Base-by-base conservation (phyloP, 2,113 vertebrate genomes). In the Actenoides lindsayi region DNA sequence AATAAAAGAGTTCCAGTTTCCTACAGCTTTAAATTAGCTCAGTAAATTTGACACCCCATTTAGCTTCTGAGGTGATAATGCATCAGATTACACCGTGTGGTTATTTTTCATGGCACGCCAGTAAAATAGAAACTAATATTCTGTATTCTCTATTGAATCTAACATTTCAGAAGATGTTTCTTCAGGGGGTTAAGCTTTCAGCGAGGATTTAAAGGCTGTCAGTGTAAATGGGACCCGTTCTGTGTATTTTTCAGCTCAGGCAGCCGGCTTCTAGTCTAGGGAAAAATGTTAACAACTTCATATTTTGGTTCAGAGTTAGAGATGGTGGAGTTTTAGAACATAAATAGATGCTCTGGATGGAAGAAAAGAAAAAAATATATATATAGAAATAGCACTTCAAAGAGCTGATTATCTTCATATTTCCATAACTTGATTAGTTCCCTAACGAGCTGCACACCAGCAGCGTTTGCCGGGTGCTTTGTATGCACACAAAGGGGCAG, bases 91-190 rank as follows among this genome's bases (percentile, higher is more conserved):
- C 64, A 56, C 46, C 5, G 6, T 41, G 35, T 48, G 64, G 48
- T 54, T 78, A 39, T 93, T 96, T 95, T 87, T 88, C 0, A 0
- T 64, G 65, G 67, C 33, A 7, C 51, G 79, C 62, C 63, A 91
- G 78, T 95, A 77, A 92, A 88, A 77, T 7, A 88, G 62, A 81
- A 89, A 77, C 31, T 68, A 75, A 84, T 91, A 77, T 89, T 94
- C 44, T 90, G 1, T 53, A 28, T 8, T 91, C 51, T 53, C 51
- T 28, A 28, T 53, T 53, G 51, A 28, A 53, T 53, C 51, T 53
- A 53, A 53, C 50, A 18, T 87, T 89, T 84, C 80, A 75, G 83
- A 77, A 89, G 39, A 18, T 87, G 31, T 92, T 90, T 90, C 62
- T 75, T 53, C 64, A 62, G 65, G 86, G 37, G 23, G 24, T 59